These are phyloP conservation scores for Tridacna crocea DNA, from an alignment of 2,888 invertebrate genomes.

Conservation along the genomic window DNA sequence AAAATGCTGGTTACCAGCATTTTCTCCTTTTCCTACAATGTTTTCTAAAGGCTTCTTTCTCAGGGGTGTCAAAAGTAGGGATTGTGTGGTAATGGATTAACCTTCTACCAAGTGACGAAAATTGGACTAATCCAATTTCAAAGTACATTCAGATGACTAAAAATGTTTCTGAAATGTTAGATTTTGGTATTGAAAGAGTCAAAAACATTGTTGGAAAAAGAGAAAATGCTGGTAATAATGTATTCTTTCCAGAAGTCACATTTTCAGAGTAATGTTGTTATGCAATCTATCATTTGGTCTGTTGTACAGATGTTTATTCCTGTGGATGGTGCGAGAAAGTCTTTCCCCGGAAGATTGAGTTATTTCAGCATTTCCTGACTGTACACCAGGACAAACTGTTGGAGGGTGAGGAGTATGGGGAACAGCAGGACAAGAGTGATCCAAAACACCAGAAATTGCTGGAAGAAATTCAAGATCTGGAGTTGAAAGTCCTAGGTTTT, in stretches of 20 bases:
- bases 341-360: slow-evolving; percentile 60
- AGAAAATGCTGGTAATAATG: slow-evolving; percentile 60
- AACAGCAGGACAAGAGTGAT: slow-evolving; percentile 9
- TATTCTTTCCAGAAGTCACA: slow-evolving; percentile 50
- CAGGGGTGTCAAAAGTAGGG: too few relatives aligned
- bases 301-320: slow-evolving; percentile 62
- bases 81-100: too few relatives aligned
- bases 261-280: neutral
- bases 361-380: slow-evolving; percentile 65
- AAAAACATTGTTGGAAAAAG: slow-evolving; percentile 60
- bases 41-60: too few relatives aligned
- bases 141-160: too few relatives aligned
- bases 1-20: neutral
- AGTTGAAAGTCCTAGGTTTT: slow-evolving; percentile 56
- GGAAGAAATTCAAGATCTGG: slow-evolving; percentile 57
- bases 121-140: too few relatives aligned
- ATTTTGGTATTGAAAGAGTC: slow-evolving; percentile 66
- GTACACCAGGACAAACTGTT: slow-evolving; percentile 67
- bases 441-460: slow-evolving; percentile 40
- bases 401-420: slow-evolving; percentile 36
- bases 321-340: slow-evolving; percentile 69
- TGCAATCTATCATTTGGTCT: neutral
- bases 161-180: too few relatives aligned
- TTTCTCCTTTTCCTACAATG: too few relatives aligned
- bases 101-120: too few relatives aligned